Evolutionary conservation across 2,113 vertebrate genomes (phyloP).

Genomic region (Triplophysa rosa): DNA sequence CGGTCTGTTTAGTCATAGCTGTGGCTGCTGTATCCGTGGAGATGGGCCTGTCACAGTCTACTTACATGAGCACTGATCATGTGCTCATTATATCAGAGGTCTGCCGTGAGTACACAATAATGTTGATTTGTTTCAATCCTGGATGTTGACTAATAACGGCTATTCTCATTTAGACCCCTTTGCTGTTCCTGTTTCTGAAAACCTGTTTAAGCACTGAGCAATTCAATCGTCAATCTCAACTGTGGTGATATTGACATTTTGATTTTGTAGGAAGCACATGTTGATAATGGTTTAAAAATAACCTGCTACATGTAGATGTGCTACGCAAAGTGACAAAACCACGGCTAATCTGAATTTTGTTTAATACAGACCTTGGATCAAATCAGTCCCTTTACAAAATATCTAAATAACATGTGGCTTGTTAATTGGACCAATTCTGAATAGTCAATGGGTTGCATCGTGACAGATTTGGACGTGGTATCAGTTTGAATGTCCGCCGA

Average conservation of each 20-base stretch:
- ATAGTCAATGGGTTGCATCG: too few relatives aligned
- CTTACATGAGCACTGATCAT: constrained; percentile 47
- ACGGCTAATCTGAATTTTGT: too few relatives aligned
- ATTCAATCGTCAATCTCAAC: not conserved
- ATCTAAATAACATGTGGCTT: too few relatives aligned
- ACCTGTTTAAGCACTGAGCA: not conserved
- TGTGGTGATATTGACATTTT: not conserved
- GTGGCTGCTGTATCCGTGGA: constrained; percentile 38
- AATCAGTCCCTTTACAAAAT: too few relatives aligned
- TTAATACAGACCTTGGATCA: too few relatives aligned
- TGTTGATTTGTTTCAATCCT: constrained; percentile 41
- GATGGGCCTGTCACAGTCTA: constrained; percentile 43
- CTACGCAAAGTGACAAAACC: not conserved
- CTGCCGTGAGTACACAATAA: constrained; percentile 34
- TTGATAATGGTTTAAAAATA: not conserved
- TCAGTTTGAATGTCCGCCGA: too few relatives aligned
- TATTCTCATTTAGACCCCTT: constrained; percentile 14
- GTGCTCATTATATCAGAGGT: constrained; percentile 51
- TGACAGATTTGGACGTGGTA: too few relatives aligned
- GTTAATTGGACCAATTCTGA: too few relatives aligned
- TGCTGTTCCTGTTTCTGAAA: constrained; percentile 9
- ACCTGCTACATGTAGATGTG: not conserved
- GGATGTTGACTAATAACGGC: constrained; percentile 34
- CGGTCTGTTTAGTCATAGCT: constrained; percentile 30
- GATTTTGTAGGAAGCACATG: not conserved